phyloP scores from a whole-genome alignment of 2,113 vertebrate species.

The Laticauda colubrina region DNA sequence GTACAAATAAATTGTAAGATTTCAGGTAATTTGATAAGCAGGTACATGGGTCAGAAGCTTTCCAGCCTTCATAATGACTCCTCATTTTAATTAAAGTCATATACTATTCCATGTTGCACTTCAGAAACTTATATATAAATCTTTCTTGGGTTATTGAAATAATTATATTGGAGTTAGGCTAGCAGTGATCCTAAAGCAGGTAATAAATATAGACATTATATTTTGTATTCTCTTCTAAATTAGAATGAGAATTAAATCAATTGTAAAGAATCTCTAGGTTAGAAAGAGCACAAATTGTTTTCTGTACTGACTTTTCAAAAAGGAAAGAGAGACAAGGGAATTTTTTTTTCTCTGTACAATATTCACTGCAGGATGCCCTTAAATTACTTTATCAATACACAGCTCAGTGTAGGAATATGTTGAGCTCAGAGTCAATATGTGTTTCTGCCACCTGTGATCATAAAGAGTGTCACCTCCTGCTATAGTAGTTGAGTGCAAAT shows the following conservation, averaged over 20 bases:
- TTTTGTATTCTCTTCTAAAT: background rate
- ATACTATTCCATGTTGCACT: background rate
- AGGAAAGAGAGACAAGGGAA: background rate
- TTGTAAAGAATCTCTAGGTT: background rate
- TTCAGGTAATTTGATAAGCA: background rate
- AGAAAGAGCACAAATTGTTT: background rate
- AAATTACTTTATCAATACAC: slow-evolving; percentile 4
- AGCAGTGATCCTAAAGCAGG: background rate
- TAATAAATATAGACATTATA: background rate
- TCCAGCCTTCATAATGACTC: background rate
- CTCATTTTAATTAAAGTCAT: background rate
- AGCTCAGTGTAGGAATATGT: background rate
- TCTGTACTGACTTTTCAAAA: background rate
- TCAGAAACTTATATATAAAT: background rate
- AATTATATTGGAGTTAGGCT: background rate
- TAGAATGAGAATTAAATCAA: background rate
- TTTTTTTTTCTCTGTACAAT: background rate
- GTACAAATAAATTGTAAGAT: background rate
- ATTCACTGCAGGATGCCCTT: slow-evolving; percentile 1
- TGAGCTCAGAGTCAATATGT: slow-evolving; percentile 11
- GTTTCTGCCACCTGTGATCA: slow-evolving; percentile 7
- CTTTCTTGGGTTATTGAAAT: background rate
- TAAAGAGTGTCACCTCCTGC: background rate
- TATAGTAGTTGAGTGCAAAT: slow-evolving; percentile 8
- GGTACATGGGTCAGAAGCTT: background rate